These are phyloP conservation scores for Apeltes quadracus DNA, from an alignment of 2,113 vertebrate species.

Conservation along the genomic window DNA sequence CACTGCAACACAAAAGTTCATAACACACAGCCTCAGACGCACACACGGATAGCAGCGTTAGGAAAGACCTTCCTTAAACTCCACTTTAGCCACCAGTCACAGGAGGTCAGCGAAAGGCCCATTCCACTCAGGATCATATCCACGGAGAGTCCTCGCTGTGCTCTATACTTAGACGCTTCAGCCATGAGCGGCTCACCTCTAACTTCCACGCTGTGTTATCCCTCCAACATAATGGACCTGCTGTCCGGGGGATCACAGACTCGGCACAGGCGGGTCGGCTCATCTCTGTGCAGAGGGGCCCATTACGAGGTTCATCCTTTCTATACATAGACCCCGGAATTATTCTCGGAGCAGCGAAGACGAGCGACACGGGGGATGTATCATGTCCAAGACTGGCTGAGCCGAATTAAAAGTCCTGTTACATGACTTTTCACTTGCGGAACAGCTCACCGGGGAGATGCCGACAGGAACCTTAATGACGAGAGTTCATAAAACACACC, in stretches of 20 bases:
- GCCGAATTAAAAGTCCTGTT: slow-evolving; percentile 17
- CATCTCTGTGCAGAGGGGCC: slow-evolving; percentile 30
- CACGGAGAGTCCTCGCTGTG: slow-evolving; percentile 28
- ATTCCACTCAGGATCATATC: slow-evolving; percentile 19
- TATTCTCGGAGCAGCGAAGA: slow-evolving; percentile 48
- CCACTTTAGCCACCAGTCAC: slow-evolving; percentile 26
- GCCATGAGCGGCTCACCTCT: slow-evolving; percentile 1
- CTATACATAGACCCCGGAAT: slow-evolving; percentile 62
- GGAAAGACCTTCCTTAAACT: slow-evolving; percentile 19
- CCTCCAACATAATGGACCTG: slow-evolving; percentile 51
- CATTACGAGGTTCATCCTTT: slow-evolving; percentile 59
- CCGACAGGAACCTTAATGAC: slow-evolving; percentile 36
- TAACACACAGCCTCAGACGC: neutral
- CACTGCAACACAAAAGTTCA: neutral
- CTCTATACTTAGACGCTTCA: slow-evolving; percentile 32
- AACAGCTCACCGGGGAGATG: neutral
- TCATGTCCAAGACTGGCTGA: neutral
- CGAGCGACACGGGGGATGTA: slow-evolving; percentile 10
- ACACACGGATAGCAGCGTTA: slow-evolving; percentile 14
- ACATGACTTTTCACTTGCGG: slow-evolving; percentile 27
- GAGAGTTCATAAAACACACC: slow-evolving; percentile 17
- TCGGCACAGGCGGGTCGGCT: slow-evolving; percentile 50
- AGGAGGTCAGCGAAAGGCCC: slow-evolving; percentile 23
- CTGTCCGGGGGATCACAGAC: slow-evolving; percentile 50
- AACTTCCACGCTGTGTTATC: slow-evolving; percentile 49